Base-by-base conservation (phyloP, 2,113 vertebrate genomes). In the Poeciliopsis occidentalis region DNA sequence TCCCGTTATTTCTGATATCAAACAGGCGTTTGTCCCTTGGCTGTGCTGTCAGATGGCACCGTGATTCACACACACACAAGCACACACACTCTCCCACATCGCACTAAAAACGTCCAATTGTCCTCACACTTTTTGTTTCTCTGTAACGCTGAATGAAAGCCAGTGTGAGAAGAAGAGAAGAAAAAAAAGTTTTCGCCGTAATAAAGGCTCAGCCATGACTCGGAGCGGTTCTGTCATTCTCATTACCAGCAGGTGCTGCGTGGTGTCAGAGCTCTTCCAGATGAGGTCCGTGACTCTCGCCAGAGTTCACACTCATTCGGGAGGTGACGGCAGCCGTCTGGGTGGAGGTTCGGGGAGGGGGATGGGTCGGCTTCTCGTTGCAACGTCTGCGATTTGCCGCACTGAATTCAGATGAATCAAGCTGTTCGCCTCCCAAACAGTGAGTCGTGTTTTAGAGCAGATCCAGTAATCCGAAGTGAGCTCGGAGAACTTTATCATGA, bases 11-110 rank as follows among this genome's bases (percentile, higher is more conserved):
- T 72, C 66, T 68, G 63, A 80, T 80, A 51, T 79, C 75, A 79
- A 72, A 76, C 64, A 86, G 54, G 12, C 74, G 67, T 64, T 83
- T 73, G 74, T 82, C 22, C 61, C 30, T 60, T 62, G 60, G 71
- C 41, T 61, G 62, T 82, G 79, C 74, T 70, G 80, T 91, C 88
- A 93, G 86, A 93, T 92, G 91, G 86, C 80, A 37, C 61, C 1
- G n/a, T 90, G 87, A 90, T 75, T 91, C 89, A 87, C 80, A 80
- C 79, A 64, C 64, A 64, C 30, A 7, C 32, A 32, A 7, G 8
- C 32, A 32, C 7, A 80, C 79, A 67, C 64, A 62, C 89, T 85
- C 76, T 47, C 78, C 69, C 87, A 88, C 89, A 70, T 84, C 71
- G 64, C 87, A 81, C 77, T 57, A 10, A 78, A 37, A 67, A 78